A percentile compares a stretch with the other conserved stretches of the same genome.
Evolutionary conservation across 2,797 vertebrate genomes (phyloP).

Genomic region (Molossus molossus): DNA sequence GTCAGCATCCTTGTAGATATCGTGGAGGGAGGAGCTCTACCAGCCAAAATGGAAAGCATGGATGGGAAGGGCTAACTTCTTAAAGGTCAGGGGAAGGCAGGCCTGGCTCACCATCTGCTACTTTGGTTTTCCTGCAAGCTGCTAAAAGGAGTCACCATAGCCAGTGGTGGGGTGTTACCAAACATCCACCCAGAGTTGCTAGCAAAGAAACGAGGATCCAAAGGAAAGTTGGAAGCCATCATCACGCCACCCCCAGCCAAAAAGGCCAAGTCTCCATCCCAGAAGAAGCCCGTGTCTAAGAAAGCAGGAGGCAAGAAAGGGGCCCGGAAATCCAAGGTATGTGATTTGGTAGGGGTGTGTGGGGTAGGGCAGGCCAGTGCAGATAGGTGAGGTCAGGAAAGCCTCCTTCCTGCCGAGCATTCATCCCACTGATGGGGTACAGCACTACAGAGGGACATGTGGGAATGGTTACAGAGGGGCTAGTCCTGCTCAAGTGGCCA

Average conservation of each 20-base stretch:
- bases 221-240: constrained; percentile 97
- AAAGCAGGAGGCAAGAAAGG: constrained; percentile 94
- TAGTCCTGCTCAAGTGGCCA: background rate
- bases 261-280: constrained; percentile 94
- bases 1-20: background rate
- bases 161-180: constrained; percentile 97
- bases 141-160: constrained; percentile 98
- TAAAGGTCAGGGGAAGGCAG: background rate
- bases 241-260: constrained; percentile 95
- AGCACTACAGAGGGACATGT: background rate
- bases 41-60: background rate
- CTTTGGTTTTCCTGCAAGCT: constrained; percentile 90
- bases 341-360: background rate
- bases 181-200: constrained; percentile 98
- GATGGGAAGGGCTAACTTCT: background rate
- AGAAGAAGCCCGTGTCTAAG: constrained; percentile 94
- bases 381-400: background rate
- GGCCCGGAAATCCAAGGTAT: constrained; percentile 95
- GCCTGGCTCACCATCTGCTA: constrained; percentile 38
- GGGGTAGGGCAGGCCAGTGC: background rate
- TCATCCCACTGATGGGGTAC: background rate
- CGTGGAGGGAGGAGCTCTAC: background rate
- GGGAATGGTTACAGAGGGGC: background rate
- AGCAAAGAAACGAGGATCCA: constrained; percentile 97
- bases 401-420: background rate